Base-by-base conservation (phyloP, 2,888 invertebrate genomes). In the Isoperla grammatica region DNA sequence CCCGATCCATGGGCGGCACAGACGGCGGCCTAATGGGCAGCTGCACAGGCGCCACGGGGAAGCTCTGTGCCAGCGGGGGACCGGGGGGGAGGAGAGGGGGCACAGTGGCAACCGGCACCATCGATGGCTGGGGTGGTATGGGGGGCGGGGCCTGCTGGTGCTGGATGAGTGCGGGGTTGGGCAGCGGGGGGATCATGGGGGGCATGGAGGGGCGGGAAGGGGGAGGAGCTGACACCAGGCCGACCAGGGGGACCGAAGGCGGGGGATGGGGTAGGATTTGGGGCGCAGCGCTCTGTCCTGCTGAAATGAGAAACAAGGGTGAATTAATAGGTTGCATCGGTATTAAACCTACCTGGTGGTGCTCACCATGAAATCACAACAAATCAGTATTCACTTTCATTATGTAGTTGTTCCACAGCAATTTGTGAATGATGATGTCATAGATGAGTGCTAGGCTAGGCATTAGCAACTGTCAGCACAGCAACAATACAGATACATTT, bases 1-100 rank as follows among this genome's bases (percentile, higher is more conserved):
- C 68, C 59, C 78, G 75, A 59, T 77, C 76, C 40, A 77, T 67
- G 65, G 63, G 50, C 62, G 65, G 60, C 60, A 62, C 63, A 29
- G 64, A 54, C 35, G 42, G 57, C 19, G 35, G 57, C 40, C 48
- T 29, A 13, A 49, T 40, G 48, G 46, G 65, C 59, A 50, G 61
- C 56, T 50, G 56, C 15, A 37, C 57, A 13, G 11, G 57, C 5
- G 20, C 20, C 5, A 29, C 29, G 29, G 4, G 4, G 29, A 29
- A 29, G 29, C 8, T 29, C 46, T 19, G 13, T 12, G 46, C 57
- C 20, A 13, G 22, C 46, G 43, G 20, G 73, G 37, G 23, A 69
- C 20, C 29, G 19, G 15, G 54, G 12, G 11, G 23, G n/a, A 12
- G 8, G 17, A 50, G 8, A 15, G 68, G 20, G 66, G 69, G 68